Base-by-base conservation (phyloP, 2,888 invertebrate genomes). In the Ditula angustiorana region DNA sequence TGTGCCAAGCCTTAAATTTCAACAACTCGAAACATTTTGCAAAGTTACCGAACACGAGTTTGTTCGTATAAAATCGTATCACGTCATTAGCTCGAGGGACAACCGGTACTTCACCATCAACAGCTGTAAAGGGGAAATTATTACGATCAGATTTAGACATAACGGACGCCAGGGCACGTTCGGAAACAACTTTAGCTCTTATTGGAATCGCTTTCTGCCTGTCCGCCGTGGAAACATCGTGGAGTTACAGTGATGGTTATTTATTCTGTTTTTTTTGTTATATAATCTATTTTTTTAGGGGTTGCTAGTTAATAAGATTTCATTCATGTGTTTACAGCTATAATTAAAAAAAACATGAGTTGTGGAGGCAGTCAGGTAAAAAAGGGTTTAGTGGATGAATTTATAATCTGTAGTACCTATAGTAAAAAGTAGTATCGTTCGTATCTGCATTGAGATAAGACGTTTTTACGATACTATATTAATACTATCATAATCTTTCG, bases 101-200 rank as follows among this genome's bases (percentile, higher is more conserved):
- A 57, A 28, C 49, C 33, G 37, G 41, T 44, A 63, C 44, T 58
- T 52, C 19, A 58, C 57, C 50, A 63, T 50, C 44, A 63, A 58
- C 57, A 30, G 19, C 49, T 57, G 13, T 61, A 46, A 52, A 44
- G 11, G 44, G 53, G 58, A 59, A 64, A 37, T 53, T 47, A 64
- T 64, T 59, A 33, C 53, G 46, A 64, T 64, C 46, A 35, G 53
- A 64, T 64, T 59, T 59, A 64, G 52, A 64, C 59, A 59, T 53
- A 64, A 64, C 64, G 64, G 59, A 64, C 35, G 16, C 47, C 19
- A 13, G n/a, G 28, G 53, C 35, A 46, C 59, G 58, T 52, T 59
- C 21, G 28, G 44, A 59, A 37, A 59, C 58, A 52, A 23, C 58
- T 61, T 61, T 64, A 59, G 53, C 50, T 59, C 23, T 47, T 64